phyloP scores from a whole-genome alignment of 2,113 vertebrate species.

The Charina bottae region DNA sequence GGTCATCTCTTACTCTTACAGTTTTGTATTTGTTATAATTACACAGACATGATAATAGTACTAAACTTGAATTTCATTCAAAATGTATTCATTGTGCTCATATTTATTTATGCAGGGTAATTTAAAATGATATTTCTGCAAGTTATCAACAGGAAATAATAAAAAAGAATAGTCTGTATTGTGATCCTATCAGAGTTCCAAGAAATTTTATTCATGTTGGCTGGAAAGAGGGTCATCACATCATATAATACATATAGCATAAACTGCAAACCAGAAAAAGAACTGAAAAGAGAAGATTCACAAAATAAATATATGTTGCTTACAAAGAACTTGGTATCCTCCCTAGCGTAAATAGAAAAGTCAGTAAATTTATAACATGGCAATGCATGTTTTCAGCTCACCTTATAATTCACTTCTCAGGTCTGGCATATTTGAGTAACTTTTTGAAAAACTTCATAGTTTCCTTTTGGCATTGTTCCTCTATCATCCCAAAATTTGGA shows the following conservation, averaged over 20 bases:
- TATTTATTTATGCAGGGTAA: background rate
- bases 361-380: constrained; percentile 42
- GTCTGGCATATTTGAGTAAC: constrained; percentile 42
- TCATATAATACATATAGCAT: background rate
- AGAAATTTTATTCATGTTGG: background rate
- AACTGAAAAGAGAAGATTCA: background rate
- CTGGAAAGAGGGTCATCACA: too few relatives aligned
- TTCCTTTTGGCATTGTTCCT: background rate
- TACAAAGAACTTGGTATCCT: constrained; percentile 36
- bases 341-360: background rate
- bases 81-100: background rate
- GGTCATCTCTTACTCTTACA: background rate
- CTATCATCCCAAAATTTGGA: constrained; percentile 33
- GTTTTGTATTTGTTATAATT: constrained; percentile 4
- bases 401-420: constrained; percentile 25
- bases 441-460: constrained; percentile 52
- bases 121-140: background rate
- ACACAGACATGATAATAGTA: background rate
- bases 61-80: background rate
- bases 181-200: background rate
- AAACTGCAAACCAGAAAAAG: background rate
- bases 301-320: constrained; percentile 36
- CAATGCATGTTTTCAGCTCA: constrained; percentile 55
- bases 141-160: background rate
- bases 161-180: background rate